Conservation (phyloP, 2,113 vertebrate genomes). For the Pungitius pungitius region DNA sequence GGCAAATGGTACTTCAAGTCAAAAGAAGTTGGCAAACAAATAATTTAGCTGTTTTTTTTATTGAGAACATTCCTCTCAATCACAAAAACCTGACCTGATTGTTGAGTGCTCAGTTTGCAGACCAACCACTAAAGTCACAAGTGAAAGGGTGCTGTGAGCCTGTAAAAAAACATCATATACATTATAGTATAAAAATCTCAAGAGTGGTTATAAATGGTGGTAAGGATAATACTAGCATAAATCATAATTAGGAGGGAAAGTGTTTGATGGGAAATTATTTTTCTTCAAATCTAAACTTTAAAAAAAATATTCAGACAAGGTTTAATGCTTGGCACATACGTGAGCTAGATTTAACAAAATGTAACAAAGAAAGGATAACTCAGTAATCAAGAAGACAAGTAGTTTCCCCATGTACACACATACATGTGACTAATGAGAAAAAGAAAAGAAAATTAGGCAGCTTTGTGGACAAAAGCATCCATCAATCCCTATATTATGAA, state of each 20-base stretch:
- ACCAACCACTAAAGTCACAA: slow-evolving; percentile 66
- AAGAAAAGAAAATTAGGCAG: slow-evolving; percentile 19
- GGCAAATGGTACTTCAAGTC: background rate
- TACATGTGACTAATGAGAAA: no score
- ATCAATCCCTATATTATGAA: slow-evolving; percentile 30
- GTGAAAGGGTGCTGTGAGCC: slow-evolving; percentile 64
- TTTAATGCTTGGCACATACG: slow-evolving; percentile 54
- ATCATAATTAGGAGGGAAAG: slow-evolving; percentile 23
- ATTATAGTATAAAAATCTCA: slow-evolving; percentile 58
- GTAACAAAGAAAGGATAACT: slow-evolving; percentile 5
- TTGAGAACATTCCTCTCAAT: slow-evolving; percentile 63
- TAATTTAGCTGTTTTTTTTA: slow-evolving; percentile 58
- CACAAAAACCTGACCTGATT: slow-evolving; percentile 68
- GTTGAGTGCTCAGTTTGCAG: slow-evolving; percentile 62
- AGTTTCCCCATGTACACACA: slow-evolving; percentile 20
- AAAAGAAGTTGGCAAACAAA: background rate
- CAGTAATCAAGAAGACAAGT: slow-evolving; percentile 29
- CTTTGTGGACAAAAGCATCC: slow-evolving; percentile 41
- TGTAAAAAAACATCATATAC: slow-evolving; percentile 68
- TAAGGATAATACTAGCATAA: slow-evolving; percentile 53
- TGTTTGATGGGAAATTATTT: background rate
- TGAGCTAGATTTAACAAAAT: slow-evolving; percentile 32
- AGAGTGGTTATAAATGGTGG: slow-evolving; percentile 77
- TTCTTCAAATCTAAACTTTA: slow-evolving; percentile 20
- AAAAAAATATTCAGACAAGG: slow-evolving; percentile 24